Conservation (phyloP, 2,113 vertebrate species). For the Macquaria ambigua region DNA sequence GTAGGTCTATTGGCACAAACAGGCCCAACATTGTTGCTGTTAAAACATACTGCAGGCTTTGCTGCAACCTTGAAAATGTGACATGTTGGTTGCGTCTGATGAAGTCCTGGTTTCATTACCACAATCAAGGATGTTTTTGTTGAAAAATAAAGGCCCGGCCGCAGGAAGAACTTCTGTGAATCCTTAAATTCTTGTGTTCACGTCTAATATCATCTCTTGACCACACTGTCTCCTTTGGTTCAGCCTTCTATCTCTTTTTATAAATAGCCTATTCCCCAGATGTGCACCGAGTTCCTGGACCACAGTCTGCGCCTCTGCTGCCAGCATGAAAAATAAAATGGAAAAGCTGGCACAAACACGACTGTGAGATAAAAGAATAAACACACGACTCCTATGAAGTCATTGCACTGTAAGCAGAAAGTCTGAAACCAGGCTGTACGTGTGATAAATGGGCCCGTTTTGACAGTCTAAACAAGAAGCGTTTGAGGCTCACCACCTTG, state of each 20-base stretch:
- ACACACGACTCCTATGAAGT: constrained; percentile 21
- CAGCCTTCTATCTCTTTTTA: constrained; percentile 14
- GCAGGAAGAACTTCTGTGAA: constrained; percentile 2
- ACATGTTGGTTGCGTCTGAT: constrained; percentile 9
- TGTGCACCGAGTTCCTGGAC: background rate
- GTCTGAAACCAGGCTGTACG: background rate
- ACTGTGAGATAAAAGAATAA: constrained; percentile 36
- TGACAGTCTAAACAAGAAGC: constrained; percentile 27
- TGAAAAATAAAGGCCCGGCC: constrained; percentile 7
- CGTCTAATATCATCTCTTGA: constrained; percentile 20
- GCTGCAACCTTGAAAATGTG: constrained; percentile 34
- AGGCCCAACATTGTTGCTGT: constrained; percentile 1
- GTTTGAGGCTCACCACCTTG: constrained; percentile 39
- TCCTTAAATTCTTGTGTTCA: background rate
- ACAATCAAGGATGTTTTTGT: constrained; percentile 20
- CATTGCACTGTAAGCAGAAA: constrained; percentile 26
- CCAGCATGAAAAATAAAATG: constrained; percentile 18
- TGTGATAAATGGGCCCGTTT: constrained; percentile 28
- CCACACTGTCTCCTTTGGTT: constrained; percentile 18
- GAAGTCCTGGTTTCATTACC: constrained; percentile 9
- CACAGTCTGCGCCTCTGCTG: constrained; percentile 4
- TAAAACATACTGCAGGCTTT: constrained; percentile 28
- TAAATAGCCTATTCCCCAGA: constrained; percentile 15
- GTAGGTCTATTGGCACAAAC: constrained; percentile 15
- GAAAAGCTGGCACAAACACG: constrained; percentile 2